Conservation (phyloP, 2,113 vertebrate genomes). For the Antechinus stuartii region DNA sequence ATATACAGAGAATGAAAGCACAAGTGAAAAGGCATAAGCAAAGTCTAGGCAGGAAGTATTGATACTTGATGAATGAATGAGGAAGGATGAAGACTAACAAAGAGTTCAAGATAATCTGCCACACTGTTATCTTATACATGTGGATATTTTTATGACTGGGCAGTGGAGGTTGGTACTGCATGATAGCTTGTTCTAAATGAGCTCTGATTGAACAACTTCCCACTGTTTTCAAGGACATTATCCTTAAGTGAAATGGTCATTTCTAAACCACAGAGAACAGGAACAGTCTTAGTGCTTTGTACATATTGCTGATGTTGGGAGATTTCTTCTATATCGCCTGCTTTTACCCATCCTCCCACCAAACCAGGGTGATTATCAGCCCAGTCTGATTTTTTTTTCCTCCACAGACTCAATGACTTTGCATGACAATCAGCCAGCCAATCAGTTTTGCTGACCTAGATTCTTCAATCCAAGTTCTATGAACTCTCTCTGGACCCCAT, state of each 20-base stretch:
- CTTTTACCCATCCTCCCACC: background rate
- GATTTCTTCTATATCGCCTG: background rate
- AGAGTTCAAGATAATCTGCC: background rate
- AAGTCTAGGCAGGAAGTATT: background rate
- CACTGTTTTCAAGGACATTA: background rate
- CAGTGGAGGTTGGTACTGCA: background rate
- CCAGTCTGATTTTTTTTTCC: background rate
- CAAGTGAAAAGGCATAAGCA: background rate
- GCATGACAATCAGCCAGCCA: background rate
- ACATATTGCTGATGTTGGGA: background rate
- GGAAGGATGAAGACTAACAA: background rate
- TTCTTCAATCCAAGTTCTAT: background rate
- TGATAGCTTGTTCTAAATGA: background rate
- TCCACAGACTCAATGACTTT: background rate
- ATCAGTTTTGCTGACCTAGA: background rate
- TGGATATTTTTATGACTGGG: background rate
- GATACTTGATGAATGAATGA: background rate
- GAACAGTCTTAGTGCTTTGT: background rate
- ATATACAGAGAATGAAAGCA: background rate
- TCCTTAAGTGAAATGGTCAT: background rate
- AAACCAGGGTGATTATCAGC: background rate
- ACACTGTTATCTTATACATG: background rate
- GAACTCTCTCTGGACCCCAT: background rate
- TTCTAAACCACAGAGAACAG: background rate
- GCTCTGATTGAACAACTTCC: background rate